Base-by-base conservation (phyloP, 1,140 invertebrate species). In the Drosophila paulistorum region DNA sequence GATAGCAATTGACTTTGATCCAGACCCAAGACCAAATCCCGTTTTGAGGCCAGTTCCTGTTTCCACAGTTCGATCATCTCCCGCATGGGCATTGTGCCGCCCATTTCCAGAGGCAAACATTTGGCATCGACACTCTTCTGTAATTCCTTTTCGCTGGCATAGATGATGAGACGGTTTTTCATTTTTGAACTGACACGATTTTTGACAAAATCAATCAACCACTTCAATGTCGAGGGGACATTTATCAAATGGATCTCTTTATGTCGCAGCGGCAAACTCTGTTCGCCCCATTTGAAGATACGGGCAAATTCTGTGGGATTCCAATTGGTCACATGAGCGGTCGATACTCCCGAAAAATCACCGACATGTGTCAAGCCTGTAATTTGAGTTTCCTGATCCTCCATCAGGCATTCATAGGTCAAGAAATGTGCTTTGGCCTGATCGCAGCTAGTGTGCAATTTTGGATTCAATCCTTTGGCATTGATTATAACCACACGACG, bases 21-120 rank as follows among this genome's bases (percentile, higher is more conserved):
- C 4, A 97, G 91, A 0, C 93, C 93, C 2, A 96, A 91, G 39
- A 97, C 87, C 23, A 93, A 90, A 11, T 96, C 94, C 55, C 94
- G 93, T 69, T 95, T 95, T 23, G 93, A 93, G 45, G 93, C 91
- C 11, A 97, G 78, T 51, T 94, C 92, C 58, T 94, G 93, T 74
- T 95, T 95, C 81, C 96, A 96, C 74, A 92, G 93, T 91, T 94
- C 93, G n/a, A 96, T 95, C 96, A 97, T 97, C 54, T 96, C 95
- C 1, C 94, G 92, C 65, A 96, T 92, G 30, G 96, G 95, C 63
- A 96, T 93, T 13, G 94, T 93, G 0, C 96, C 97, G 2, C 96
- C 96, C 86, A 96, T 96, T 80, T 96, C 95, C 37, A 94, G 94
- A 0, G 96, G 97, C 26, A 97, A 91, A 71, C 96, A 96, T 54